Evolutionary conservation across 2,888 invertebrate species (phyloP), one percentile per base, ranked within the genome.

Genomic region (Tineola bisselliella): DNA sequence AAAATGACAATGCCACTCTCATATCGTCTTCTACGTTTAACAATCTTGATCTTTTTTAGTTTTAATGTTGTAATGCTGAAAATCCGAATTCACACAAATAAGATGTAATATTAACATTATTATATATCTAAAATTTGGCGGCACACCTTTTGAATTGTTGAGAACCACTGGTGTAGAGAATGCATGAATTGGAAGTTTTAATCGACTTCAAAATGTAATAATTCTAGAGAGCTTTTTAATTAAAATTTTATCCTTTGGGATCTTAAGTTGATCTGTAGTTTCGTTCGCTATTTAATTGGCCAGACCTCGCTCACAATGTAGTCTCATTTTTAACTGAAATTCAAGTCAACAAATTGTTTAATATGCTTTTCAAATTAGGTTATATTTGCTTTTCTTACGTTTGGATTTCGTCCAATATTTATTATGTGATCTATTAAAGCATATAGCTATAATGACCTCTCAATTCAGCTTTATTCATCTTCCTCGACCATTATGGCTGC

Each of bases 191-290:
- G 4, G 19, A 64, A 68, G 64, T 68, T 69, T 64, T 65, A 66
- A 66, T 64, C 63, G 66, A 65, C 65, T 63, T 62, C 62, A 63
- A 60, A 62, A 63, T 63, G 67, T 63, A 66, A 67, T 67, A 68
- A 68, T 65, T 68, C 64, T 63, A 65, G 63, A 64, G 63, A 60
- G 65, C 60, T 63, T 62, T 67, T 65, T 66, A 67, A 69, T 69
- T 68, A 69, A 69, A 68, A 67, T 67, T 66, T 69, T 65, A 68
- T 68, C 68, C 67, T 68, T 67, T 66, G 68, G 66, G 65, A 62
- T 62, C 48, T 63, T 62, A 63, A 33, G 19, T 58, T 33, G 33
- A 58, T 58, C 33, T 33, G 58, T 58, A 58, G 58, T 58, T 58
- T 58, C 18, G 19, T 56, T 25, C 33, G 17, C 58, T 15, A 58